Base-by-base conservation (phyloP, 37 sponge, comb jelly and placozoan genomes). In the Spongilla lacustris region DNA sequence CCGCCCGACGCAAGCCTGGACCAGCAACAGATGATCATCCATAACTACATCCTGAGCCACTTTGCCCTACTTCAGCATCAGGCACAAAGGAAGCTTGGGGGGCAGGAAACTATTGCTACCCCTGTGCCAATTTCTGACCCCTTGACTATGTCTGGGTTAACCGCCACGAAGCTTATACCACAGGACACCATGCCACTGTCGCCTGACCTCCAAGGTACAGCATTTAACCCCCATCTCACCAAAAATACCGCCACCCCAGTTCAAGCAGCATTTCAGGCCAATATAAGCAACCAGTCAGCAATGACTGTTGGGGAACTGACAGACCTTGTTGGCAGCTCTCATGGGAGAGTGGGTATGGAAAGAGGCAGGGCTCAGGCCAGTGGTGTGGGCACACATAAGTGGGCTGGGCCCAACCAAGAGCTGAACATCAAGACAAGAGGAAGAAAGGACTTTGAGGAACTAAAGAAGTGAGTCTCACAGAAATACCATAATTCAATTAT, bases 1-100 rank as follows among this genome's bases (percentile, higher is more conserved):
- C 91, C 91, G 0, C 2, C 87, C 17, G 81, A 86, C 37, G 26
- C 86, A 22, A 66, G 87, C 10, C 41, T 66, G 22, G 83, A 86
- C 67, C 90, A 90, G 34, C 85, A 90, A 31, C 81, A 85, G 68
- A 29, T 37, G 41, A 31, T 91, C 46, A 69, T 91, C 31, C 83
- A 91, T 33, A 41, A 73, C 10, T 48, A 86, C 38, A 66, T 91
- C 24, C 58, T 86, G 19, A 46, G 38, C 13, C 91, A 91, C 67
- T 69, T 91, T 23, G 67, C 81, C 32, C 27, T 71, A 33, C 76
- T 70, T 24, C 87, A 86, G 26, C 79, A 79, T 10, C 79, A 79
- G 77, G 29, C 33, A 36, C 77, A 36, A 48, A 36, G 38, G 38
- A 27, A 32, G 36, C 77, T 36, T 25, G 79, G 58, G 19, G 30